phyloP scores from a whole-genome alignment of 2,888 invertebrate species.

The Polydrusus pterygomalis region DNA sequence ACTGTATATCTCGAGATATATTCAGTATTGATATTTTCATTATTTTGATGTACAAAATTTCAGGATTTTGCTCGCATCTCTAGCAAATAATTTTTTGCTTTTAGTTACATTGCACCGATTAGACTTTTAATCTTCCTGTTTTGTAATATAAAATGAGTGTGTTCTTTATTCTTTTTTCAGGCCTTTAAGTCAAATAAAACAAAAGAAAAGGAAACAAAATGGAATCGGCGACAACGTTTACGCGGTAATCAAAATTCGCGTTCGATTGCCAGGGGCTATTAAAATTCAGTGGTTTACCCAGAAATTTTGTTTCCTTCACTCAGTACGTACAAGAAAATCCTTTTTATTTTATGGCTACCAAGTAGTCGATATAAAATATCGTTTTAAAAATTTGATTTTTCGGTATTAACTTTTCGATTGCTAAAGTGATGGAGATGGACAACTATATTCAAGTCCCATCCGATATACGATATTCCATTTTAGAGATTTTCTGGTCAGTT shows the following conservation, averaged over 20 bases:
- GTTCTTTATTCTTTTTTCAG: constrained; percentile 1
- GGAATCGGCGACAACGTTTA: constrained; percentile 15
- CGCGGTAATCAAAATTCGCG: constrained; percentile 14
- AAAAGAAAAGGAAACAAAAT: constrained; percentile 13
- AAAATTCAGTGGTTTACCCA: constrained; percentile 10
- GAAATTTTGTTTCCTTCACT: constrained; percentile 1
- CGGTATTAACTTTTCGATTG: too few species aligned
- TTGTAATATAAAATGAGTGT: constrained; percentile 1
- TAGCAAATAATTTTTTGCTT: not conserved
- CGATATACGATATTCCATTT: not conserved
- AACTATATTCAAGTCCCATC: not conserved
- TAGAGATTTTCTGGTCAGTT: too few species aligned
- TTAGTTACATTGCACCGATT: not conserved
- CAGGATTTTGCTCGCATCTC: too few species aligned
- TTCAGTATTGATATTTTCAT: too few species aligned
- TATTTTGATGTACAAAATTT: too few species aligned
- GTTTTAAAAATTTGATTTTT: not conserved
- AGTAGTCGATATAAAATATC: not conserved
- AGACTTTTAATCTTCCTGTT: constrained; percentile 1
- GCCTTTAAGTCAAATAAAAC: constrained; percentile 2
- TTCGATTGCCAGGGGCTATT: constrained; percentile 5
- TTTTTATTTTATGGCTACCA: constrained; percentile 5
- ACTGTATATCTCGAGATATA: too few species aligned
- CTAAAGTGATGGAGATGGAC: too few species aligned
- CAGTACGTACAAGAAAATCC: constrained; percentile 19